phyloP scores from a whole-genome alignment of 1,140 invertebrate genomes.

The Hylaeus anthracinus region DNA sequence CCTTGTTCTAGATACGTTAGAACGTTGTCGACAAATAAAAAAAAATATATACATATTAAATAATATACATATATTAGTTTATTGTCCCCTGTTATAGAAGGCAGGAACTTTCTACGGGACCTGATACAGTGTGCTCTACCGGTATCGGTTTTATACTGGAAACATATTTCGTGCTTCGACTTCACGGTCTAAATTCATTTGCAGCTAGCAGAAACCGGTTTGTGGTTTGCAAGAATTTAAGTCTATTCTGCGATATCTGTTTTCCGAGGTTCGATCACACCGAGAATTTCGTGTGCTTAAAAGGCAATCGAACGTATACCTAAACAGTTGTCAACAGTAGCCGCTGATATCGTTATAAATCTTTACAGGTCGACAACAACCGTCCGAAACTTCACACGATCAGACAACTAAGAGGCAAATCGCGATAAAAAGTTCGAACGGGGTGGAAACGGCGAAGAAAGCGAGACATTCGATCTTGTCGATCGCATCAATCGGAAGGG shows the following conservation, averaged over 20 bases:
- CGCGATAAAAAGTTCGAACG: neutral
- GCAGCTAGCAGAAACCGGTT: slow-evolving; percentile 35
- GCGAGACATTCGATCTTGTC: slow-evolving; percentile 27
- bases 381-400: too few species aligned
- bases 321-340: too few species aligned
- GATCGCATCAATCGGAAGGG: slow-evolving; percentile 28
- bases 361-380: too few species aligned
- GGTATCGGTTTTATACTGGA: neutral
- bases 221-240: slow-evolving; percentile 2
- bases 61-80: too few species aligned
- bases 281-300: neutral
- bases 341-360: too few species aligned
- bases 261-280: slow-evolving; percentile 14
- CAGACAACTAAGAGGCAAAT: neutral
- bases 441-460: slow-evolving; percentile 16
- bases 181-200: slow-evolving; percentile 18
- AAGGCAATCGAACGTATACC: too few species aligned
- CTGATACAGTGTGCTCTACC: neutral
- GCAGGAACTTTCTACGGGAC: too few species aligned
- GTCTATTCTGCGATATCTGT: slow-evolving; percentile 20
- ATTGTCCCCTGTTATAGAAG: too few species aligned
- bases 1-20: too few species aligned
- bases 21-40: too few species aligned
- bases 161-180: slow-evolving; percentile 18
- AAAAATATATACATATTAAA: too few species aligned